Conservation (phyloP, 2,797 vertebrate species). For the Enoplosus armatus region DNA sequence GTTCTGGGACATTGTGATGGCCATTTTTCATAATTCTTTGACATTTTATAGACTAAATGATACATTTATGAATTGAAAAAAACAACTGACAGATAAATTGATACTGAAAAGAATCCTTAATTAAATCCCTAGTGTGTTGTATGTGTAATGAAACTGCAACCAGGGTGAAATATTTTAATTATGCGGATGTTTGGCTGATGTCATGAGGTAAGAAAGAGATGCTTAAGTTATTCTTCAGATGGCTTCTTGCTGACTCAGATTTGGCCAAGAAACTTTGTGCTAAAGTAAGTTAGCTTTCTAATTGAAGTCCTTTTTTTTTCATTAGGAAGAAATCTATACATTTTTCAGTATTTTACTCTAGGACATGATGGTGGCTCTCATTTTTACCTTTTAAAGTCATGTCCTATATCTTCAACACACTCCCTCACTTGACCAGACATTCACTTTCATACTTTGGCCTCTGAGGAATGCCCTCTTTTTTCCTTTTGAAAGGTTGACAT, state of each 20-base stretch:
- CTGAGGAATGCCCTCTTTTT: conserved; percentile 54
- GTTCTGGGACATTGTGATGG: not conserved
- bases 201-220: not conserved
- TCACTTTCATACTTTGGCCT: conserved; percentile 47
- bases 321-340: not conserved
- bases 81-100: not conserved
- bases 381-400: conserved; percentile 49
- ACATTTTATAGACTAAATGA: not conserved
- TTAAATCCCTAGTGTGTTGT: not conserved
- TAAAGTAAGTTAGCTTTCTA: not conserved
- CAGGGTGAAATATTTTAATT: too few species aligned
- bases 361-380: not conserved
- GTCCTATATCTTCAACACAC: conserved; percentile 4
- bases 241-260: not conserved
- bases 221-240: not conserved
- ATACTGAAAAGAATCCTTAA: not conserved
- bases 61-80: not conserved
- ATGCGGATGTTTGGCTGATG: too few species aligned
- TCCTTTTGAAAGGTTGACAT: conserved; percentile 65
- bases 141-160: not conserved
- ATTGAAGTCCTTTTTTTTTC: not conserved
- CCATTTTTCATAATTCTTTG: not conserved
- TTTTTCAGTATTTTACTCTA: not conserved
- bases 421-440: conserved; percentile 15
- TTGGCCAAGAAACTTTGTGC: not conserved